These are phyloP conservation scores for Thyatira batis DNA, from an alignment of 2,888 invertebrate species.

Conservation along the genomic window DNA sequence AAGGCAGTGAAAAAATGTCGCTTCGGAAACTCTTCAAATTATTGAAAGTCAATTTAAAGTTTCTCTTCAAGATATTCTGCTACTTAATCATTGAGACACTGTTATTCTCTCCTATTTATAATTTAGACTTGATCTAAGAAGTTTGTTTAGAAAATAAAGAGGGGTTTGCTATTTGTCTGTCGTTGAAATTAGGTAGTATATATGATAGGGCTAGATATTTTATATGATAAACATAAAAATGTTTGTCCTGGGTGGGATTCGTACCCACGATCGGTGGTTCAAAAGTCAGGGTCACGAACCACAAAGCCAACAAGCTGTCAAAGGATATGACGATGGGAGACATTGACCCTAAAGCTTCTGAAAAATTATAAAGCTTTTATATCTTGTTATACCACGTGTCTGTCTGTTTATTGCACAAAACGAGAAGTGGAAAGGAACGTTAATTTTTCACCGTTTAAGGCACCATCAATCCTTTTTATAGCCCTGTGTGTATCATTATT, in stretches of 20 bases:
- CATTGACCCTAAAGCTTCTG: background rate
- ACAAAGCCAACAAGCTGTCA: no score
- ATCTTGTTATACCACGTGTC: background rate
- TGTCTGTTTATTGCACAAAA: background rate
- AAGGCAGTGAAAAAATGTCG: background rate
- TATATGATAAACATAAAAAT: no score
- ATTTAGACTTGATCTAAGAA: background rate
- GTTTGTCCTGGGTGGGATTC: no score
- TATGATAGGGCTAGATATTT: no score
- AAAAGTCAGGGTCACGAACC: no score
- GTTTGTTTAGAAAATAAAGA: background rate
- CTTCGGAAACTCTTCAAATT: constrained; percentile 11
- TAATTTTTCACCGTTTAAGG: constrained; percentile 41
- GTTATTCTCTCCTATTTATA: background rate
- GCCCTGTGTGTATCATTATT: constrained; percentile 25
- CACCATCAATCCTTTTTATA: constrained; percentile 40
- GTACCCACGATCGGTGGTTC: no score
- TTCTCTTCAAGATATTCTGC: constrained; percentile 11
- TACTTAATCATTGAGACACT: constrained; percentile 11
- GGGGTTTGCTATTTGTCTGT: no score
- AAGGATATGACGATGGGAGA: background rate
- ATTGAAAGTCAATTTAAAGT: constrained; percentile 31
- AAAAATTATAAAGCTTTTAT: background rate
- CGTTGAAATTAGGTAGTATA: no score
- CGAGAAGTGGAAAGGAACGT: constrained; percentile 7